Base-by-base conservation (phyloP, 2,888 invertebrate species). In the Cynaeus angustus region DNA sequence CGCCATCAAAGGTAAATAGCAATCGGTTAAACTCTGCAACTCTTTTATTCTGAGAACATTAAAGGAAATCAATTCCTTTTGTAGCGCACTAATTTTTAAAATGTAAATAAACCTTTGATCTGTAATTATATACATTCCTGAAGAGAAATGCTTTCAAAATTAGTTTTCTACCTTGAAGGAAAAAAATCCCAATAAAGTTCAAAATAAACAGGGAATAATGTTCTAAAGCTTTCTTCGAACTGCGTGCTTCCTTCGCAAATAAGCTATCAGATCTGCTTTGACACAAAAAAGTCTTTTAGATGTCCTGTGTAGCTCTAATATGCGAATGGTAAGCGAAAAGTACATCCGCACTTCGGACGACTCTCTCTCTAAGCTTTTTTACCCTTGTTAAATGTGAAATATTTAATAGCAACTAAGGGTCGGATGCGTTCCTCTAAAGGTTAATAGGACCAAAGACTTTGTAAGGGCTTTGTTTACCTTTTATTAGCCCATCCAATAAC, bases 251-350 rank as follows among this genome's bases (percentile, higher is more conserved):
- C 30, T 30, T 52, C 10, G 28, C 61, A 70, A 74, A 74, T 72
- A 71, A 72, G 67, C 56, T 56, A 66, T 68, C 67, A 68, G 70
- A 53, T 72, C 55, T 72, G 50, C 74, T 72, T 71, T 74, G 70
- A 68, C 46, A 33, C 55, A 55, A 55, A 55, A 58, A 21, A 68
- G 48, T 21, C 21, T 13, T 10, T 62, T 55, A 21, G 43, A 12
- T 41, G 45, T 37, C 68, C 21, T 56, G 55, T 46, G 56, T 58
- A 65, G 67, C 48, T 70, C 64, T 72, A 68, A 74, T 71, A 74
- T 68, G 70, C 45, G 58, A 62, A 71, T 71, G 62, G 53, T 67
- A 61, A 74, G 71, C 70, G 74, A 70, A 74, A 72, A 72, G 68
- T 50, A 69, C 65, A 64, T 67, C 67, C 71, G 58, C 52, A 68